Evolutionary conservation across 2,888 invertebrate species (phyloP), one percentile per base, ranked within the genome.

Genomic region (Asteroscopus sphinx): DNA sequence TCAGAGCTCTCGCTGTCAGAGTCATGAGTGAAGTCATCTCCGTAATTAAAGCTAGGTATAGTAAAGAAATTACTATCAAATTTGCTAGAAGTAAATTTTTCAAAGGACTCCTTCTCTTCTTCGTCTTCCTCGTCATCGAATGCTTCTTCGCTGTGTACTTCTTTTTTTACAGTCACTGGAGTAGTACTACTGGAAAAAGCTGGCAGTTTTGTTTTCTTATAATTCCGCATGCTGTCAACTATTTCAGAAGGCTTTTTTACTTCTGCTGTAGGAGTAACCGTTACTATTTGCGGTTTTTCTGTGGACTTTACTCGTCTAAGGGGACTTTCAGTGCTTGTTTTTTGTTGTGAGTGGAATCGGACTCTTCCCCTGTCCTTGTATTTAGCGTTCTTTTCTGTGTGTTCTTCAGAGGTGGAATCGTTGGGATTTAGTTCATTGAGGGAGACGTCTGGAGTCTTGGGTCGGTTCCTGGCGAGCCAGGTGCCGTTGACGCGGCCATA

Each of bases 11-110:
- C 81, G 46, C 79, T 81, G 30, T 82, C 79, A 15, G 82, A 80
- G 48, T 87, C 87, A 46, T 81, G 77, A 37, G 68, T 77, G 53
- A 80, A 84, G 47, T 84, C 82, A 63, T 92, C 93, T 41, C 89
- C 89, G 60, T 91, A 76, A 4, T 70, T 76, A 66, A 81, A 94
- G 52, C 88, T 87, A 3, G 95, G 92, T 67, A 95, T 84, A 3
- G 93, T 93, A 70, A 94, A 95, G 59, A 95, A 95, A 68, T 91
- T 94, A 33, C 25, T 46, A 59, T 94, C 94, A 72, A 94, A 95
- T 69, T 95, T 95, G 26, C 88, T 87, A 9, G 95, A 93, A 32
- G 93, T 89, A 59, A 91, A 95, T 77, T 94, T 95, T 59, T 92
- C 88, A 65, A 85, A 86, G 1, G 85, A 83, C 42, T 87, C 85